Conservation (phyloP, 1,140 invertebrate genomes). For the Solenopsis invicta region DNA sequence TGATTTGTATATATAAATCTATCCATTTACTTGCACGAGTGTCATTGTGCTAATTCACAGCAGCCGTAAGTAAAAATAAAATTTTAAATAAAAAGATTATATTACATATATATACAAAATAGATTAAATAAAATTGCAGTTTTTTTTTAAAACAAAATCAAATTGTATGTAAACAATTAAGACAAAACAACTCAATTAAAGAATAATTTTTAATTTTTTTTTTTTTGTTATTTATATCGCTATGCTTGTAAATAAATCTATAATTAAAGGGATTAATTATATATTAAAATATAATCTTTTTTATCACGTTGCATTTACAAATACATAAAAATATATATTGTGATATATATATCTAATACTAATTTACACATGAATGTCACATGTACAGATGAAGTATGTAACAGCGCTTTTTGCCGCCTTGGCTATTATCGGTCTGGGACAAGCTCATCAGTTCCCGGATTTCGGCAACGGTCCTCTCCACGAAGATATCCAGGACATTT, state of each 20-base stretch:
- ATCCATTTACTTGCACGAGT: no score
- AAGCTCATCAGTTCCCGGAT: conserved; percentile 11
- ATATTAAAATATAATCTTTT: not conserved
- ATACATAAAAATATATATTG: not conserved
- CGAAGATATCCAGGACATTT: conserved; percentile 63
- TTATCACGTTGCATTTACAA: not conserved
- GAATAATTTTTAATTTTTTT: no score
- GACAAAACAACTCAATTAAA: no score
- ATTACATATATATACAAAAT: no score
- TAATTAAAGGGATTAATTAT: conserved; percentile 2
- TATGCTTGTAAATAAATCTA: not conserved
- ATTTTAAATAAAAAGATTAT: no score
- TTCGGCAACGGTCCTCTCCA: conserved; percentile 59
- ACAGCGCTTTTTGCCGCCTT: conserved; percentile 15
- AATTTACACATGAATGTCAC: not conserved
- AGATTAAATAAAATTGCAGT: no score
- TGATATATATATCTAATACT: not conserved
- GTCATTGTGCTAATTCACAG: no score
- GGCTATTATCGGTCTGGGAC: conserved; percentile 34
- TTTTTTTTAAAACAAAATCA: no score
- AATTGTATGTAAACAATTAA: no score
- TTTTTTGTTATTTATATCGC: not conserved
- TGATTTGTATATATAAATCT: no score
- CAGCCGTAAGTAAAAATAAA: no score
- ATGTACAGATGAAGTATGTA: conserved; percentile 65